Percentiles rank a stretch among this genome's conserved stretches.
phyloP scores from a whole-genome alignment of 2,113 vertebrate genomes.

The Pipa parva region DNA sequence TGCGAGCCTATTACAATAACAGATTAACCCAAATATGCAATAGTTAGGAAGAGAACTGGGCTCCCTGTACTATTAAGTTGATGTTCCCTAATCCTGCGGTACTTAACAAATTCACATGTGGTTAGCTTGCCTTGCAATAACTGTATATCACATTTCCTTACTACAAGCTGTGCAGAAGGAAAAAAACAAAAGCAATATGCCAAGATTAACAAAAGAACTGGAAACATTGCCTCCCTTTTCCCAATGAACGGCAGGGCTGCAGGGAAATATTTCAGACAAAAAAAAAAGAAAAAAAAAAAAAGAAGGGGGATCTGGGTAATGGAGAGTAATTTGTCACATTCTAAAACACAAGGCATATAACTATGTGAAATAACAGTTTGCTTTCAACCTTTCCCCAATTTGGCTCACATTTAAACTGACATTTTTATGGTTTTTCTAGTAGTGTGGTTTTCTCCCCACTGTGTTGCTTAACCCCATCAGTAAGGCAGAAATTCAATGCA shows the following conservation, averaged over 20 bases:
- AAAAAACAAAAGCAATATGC: conserved; percentile 53
- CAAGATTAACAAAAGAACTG: conserved; percentile 58
- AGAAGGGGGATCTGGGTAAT: conserved; percentile 11
- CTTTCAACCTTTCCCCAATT: conserved; percentile 47
- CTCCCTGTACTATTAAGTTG: conserved; percentile 32
- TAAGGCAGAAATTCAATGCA: conserved; percentile 14
- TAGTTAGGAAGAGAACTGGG: conserved; percentile 48
- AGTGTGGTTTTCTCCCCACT: conserved; percentile 22
- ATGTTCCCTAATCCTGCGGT: conserved; percentile 58
- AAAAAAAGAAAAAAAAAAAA: conserved; percentile 5
- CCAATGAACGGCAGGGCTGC: conserved; percentile 51
- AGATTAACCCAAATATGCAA: conserved; percentile 53
- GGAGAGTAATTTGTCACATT: conserved; percentile 40
- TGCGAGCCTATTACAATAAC: conserved; percentile 55
- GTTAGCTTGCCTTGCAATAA: conserved; percentile 52
- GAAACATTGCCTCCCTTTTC: conserved; percentile 53
- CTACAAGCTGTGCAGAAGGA: conserved; percentile 48
- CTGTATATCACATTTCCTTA: conserved; percentile 51
- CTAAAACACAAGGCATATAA: conserved; percentile 42
- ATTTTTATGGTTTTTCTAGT: conserved; percentile 25
- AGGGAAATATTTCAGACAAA: conserved; percentile 40
- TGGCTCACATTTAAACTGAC: conserved; percentile 32
- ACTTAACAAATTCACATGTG: conserved; percentile 55
- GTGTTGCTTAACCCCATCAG: not conserved
- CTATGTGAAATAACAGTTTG: conserved; percentile 43